Percentiles rank a stretch among this genome's conserved stretches.
Conservation (phyloP, 2,888 invertebrate genomes). For the Aphodius granarius region DNA sequence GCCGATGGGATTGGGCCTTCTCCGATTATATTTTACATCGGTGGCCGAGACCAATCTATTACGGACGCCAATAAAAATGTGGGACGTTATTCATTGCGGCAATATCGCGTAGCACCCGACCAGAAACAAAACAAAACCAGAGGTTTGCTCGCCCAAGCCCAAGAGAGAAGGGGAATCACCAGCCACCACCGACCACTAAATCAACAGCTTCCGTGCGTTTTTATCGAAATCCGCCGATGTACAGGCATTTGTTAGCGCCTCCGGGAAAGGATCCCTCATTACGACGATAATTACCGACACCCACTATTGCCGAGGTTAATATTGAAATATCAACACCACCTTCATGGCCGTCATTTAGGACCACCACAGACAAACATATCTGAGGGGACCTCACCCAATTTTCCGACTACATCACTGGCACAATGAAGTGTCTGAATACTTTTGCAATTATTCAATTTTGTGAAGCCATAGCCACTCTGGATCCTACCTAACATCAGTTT, state of each 20-base stretch:
- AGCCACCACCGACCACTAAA: neutral
- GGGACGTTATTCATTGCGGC: constrained; percentile 31
- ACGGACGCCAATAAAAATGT: constrained; percentile 34
- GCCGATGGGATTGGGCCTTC: neutral
- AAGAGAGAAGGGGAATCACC: neutral
- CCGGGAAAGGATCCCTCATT: neutral
- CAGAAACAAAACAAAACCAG: neutral
- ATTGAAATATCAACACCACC: neutral
- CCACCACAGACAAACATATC: too few species aligned
- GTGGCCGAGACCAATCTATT: constrained; percentile 27
- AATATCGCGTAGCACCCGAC: constrained; percentile 2
- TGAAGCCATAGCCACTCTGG: too few species aligned
- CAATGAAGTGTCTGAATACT: too few species aligned
- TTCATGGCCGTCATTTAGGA: neutral
- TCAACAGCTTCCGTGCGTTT: neutral
- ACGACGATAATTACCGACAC: neutral
- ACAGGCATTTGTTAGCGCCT: neutral
- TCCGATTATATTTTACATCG: neutral
- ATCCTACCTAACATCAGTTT: too few species aligned
- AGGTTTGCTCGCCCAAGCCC: neutral
- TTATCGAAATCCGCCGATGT: neutral
- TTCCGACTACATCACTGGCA: too few species aligned
- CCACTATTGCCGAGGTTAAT: neutral
- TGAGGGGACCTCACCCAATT: too few species aligned
- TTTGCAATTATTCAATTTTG: too few species aligned